Conservation (phyloP, 2,113 vertebrate species). For the Chaenogobius annularis region DNA sequence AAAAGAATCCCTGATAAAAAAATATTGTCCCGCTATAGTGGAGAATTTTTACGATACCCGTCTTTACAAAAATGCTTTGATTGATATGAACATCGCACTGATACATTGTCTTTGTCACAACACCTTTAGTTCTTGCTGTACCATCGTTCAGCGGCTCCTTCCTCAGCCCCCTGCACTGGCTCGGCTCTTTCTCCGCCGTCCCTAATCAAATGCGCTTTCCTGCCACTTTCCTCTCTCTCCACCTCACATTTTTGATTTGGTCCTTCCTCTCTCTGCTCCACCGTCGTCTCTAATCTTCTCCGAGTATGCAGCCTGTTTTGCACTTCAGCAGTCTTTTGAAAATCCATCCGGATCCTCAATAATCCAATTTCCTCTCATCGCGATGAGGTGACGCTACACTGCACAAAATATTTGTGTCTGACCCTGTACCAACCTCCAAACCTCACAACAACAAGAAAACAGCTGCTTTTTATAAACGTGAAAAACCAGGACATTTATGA, state of each 20-base stretch:
- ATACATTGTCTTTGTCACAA: no score
- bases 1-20: no score
- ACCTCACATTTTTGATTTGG: neutral
- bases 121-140: neutral
- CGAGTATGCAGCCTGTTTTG: constrained; percentile 15
- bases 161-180: neutral
- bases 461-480: neutral
- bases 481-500: no score
- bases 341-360: constrained; percentile 19
- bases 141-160: neutral
- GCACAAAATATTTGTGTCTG: neutral
- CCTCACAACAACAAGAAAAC: neutral
- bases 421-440: neutral
- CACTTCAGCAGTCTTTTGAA: constrained; percentile 3
- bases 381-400: neutral
- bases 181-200: neutral
- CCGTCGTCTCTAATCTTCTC: constrained; percentile 22
- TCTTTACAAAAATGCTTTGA: no score
- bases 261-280: neutral
- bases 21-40: no score
- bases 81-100: no score
- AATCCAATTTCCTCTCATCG: constrained; percentile 44
- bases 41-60: no score
- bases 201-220: neutral
- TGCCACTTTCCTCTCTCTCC: constrained; percentile 5